Evolutionary conservation across 1,140 invertebrate genomes (phyloP), one percentile per base, ranked within the genome.

Genomic region (Drosophila jambulina): DNA sequence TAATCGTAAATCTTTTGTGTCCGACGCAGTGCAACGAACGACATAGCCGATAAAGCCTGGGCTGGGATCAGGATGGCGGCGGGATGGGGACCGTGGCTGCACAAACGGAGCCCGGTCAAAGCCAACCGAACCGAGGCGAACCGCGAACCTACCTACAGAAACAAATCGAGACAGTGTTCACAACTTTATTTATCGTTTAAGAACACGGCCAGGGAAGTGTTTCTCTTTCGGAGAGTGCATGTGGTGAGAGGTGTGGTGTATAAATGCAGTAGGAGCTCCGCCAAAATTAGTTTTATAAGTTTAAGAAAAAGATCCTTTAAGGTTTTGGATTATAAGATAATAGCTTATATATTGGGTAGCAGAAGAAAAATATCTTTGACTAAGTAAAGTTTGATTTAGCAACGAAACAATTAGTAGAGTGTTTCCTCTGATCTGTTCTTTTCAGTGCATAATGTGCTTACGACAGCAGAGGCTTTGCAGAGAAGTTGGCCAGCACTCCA

Each of bases 1-100:
- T 90, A 90, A 90, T 90, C 85, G 85, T 90, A 90, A 90, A 90
- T 90, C 85, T 90, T 90, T 90, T 90, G 85, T 90, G 85, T 90
- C 86, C 78, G 81, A 81, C 82, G 85, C 85, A 88, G 84, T 88
- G 84, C 84, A 88, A 88, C 72, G 68, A 88, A 88, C 77, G 72
- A 84, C 82, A 86, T 86, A 83, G 75, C 82, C 84, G 82, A 71
- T 56, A 71, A 75, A 75, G 70, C 58, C 71, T n/a, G 34, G 71
- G 21, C 58, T 75, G 40, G 69, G 67, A 59, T 71, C 70, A 56
- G 70, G 54, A 74, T 42, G 54, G 38, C 32, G 46, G 36, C 38
- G 48, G 27, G 23, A 21, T 42, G 46, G 17, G 69, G 40, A 43
- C 25, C 46, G 51, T 25, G 34, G 25, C 45, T 71, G 68, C 32